phyloP scores from a whole-genome alignment of 2,888 invertebrate genomes.

The Cephus spinipes region DNA sequence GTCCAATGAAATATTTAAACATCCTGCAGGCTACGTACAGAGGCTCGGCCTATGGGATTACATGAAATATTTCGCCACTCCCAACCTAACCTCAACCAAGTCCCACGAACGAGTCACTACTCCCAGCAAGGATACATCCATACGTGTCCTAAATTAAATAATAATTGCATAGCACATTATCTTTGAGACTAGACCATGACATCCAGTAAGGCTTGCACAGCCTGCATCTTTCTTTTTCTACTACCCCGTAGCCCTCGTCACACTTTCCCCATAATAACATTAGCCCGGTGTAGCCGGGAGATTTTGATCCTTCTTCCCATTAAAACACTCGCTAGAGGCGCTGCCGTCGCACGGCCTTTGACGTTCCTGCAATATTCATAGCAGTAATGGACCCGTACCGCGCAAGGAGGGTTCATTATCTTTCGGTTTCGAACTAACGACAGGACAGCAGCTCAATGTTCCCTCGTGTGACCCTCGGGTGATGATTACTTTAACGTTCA shows the following conservation, averaged over 20 bases:
- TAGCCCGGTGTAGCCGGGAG: neutral
- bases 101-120: neutral
- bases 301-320: neutral
- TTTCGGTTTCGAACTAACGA: neutral
- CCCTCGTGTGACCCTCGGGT: neutral
- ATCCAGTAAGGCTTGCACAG: neutral
- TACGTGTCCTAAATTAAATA: neutral
- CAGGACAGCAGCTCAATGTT: neutral
- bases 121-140: neutral
- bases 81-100: neutral
- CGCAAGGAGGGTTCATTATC: neutral
- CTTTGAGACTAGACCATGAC: neutral
- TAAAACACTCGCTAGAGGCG: neutral
- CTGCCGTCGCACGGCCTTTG: neutral
- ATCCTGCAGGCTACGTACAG: neutral
- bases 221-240: neutral
- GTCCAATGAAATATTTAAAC: neutral
- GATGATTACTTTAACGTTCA: neutral
- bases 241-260: neutral
- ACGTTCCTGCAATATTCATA: neutral
- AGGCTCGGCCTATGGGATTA: neutral
- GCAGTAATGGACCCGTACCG: neutral
- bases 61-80: neutral
- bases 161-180: neutral
- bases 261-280: neutral